Conservation (phyloP, 2,113 vertebrate genomes). For the Paralichthys olivaceus region DNA sequence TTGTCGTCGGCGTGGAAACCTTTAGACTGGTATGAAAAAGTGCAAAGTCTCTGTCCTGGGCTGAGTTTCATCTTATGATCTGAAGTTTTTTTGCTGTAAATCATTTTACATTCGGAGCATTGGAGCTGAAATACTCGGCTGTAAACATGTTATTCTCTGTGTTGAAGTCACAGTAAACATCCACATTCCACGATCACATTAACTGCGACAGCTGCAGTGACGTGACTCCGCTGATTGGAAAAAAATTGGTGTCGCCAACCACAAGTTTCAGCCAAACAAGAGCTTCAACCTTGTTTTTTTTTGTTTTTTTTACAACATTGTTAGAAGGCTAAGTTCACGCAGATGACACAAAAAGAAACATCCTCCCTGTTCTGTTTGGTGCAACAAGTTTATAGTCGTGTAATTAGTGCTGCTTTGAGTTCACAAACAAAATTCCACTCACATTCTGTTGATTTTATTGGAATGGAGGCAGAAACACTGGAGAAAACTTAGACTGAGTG, state of each 20-base stretch:
- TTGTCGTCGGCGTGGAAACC: background rate
- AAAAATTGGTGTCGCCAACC: background rate
- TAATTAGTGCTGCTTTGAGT: background rate
- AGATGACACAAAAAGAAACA: background rate
- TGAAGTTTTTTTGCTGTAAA: no score
- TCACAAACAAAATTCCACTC: background rate
- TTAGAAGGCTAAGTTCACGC: background rate
- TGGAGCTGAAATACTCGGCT: no score
- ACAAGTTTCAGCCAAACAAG: conserved; percentile 13
- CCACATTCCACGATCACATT: conserved; percentile 22
- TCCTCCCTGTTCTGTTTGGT: background rate
- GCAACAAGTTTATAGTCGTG: no score
- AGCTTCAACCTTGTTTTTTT: background rate
- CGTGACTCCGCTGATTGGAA: conserved; percentile 38
- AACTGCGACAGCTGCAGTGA: conserved; percentile 39
- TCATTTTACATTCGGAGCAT: no score
- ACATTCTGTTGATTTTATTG: background rate
- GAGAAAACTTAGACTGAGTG: background rate
- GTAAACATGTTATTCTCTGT: conserved; percentile 11
- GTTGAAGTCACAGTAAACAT: background rate
- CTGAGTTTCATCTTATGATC: no score
- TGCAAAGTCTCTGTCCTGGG: no score
- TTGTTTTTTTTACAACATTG: background rate
- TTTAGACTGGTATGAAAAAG: background rate
- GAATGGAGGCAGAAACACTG: background rate